A percentile compares a stretch with the other conserved stretches of the same genome.
These are phyloP conservation scores for Panzeria rudis DNA, from an alignment of 2,888 invertebrate genomes.

Conservation along the genomic window DNA sequence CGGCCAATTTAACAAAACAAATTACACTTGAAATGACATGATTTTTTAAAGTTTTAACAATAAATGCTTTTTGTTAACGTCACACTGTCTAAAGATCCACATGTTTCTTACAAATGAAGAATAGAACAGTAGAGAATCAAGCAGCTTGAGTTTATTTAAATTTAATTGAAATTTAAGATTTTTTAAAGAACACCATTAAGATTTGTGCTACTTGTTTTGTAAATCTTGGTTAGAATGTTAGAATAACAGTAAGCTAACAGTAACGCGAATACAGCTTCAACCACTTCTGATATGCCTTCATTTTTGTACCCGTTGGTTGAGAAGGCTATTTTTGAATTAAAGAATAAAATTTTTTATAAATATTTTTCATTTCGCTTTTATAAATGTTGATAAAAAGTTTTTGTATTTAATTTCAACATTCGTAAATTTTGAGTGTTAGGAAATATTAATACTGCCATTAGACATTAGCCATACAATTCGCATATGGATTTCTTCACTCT, in stretches of 20 bases:
- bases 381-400: too few relatives aligned
- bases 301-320: too few relatives aligned
- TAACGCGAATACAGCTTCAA: neutral
- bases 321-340: too few relatives aligned
- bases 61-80: slow-evolving; percentile 52
- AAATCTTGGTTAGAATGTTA: neutral
- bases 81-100: slow-evolving; percentile 45
- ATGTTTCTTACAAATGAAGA: neutral
- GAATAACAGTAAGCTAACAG: neutral
- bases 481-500: too few relatives aligned
- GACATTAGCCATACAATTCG: too few relatives aligned
- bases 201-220: slow-evolving; percentile 13
- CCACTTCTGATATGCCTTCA: too few relatives aligned
- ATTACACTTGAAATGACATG: slow-evolving; percentile 67
- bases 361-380: too few relatives aligned
- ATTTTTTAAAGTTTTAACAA: slow-evolving; percentile 57
- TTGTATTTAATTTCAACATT: too few relatives aligned
- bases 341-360: too few relatives aligned
- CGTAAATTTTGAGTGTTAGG: too few relatives aligned
- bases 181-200: neutral
- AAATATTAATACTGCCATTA: too few relatives aligned
- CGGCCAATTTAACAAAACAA: slow-evolving; percentile 67
- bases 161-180: slow-evolving; percentile 39
- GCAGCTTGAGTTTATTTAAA: slow-evolving; percentile 26
- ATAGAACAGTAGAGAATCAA: slow-evolving; percentile 1